These are phyloP conservation scores for Chelonus formosanus DNA, from an alignment of 2,888 invertebrate genomes.

Conservation along the genomic window DNA sequence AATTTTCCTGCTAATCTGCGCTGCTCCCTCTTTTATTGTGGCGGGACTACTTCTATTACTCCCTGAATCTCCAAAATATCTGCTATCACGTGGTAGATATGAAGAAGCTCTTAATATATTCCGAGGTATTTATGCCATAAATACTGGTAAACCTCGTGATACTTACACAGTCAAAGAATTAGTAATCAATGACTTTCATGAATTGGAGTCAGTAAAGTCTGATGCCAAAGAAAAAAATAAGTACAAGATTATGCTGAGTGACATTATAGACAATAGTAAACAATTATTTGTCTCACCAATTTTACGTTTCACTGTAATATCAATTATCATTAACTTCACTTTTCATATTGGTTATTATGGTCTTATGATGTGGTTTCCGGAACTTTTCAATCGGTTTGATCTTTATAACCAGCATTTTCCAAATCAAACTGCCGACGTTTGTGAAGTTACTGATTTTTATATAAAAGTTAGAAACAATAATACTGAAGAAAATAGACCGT, in stretches of 20 bases:
- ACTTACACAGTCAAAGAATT: slow-evolving; percentile 73
- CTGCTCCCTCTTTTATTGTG: slow-evolving; percentile 87
- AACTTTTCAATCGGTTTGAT: slow-evolving; percentile 90
- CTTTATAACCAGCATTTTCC: slow-evolving; percentile 78
- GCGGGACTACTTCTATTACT: slow-evolving; percentile 82
- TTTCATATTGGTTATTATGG: slow-evolving; percentile 96
- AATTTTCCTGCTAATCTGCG: slow-evolving; percentile 87
- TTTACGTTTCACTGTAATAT: slow-evolving; percentile 82
- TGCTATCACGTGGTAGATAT: slow-evolving; percentile 80
- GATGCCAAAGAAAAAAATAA: slow-evolving; percentile 66
- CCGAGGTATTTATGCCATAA: slow-evolving; percentile 81
- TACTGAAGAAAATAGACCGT: slow-evolving; percentile 66
- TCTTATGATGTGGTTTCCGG: slow-evolving; percentile 97
- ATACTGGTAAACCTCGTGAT: slow-evolving; percentile 79
- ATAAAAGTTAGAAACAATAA: slow-evolving; percentile 74
- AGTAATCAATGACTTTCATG: slow-evolving; percentile 59
- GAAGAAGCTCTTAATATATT: slow-evolving; percentile 86
- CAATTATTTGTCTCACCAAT: slow-evolving; percentile 83
- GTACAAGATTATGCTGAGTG: slow-evolving; percentile 76
- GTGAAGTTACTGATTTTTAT: slow-evolving; percentile 80
- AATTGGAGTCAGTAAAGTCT: slow-evolving; percentile 49
- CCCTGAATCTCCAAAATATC: slow-evolving; percentile 92
- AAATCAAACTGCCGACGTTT: slow-evolving; percentile 69
- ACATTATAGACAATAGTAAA: slow-evolving; percentile 83
- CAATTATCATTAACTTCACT: slow-evolving; percentile 89